These are phyloP conservation scores for Drosophila prolongata DNA, from an alignment of 2,888 invertebrate genomes.

Conservation along the genomic window DNA sequence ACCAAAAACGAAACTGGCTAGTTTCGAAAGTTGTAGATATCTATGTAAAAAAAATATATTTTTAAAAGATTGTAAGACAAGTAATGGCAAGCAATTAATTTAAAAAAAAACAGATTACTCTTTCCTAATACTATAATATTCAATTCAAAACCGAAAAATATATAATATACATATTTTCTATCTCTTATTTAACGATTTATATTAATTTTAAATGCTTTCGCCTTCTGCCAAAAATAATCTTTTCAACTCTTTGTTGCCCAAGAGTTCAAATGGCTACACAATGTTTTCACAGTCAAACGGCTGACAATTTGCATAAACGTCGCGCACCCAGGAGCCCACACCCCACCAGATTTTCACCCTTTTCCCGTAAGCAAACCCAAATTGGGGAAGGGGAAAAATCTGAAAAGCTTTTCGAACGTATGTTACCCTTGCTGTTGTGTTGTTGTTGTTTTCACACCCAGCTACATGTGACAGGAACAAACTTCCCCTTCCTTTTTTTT, in stretches of 20 bases:
- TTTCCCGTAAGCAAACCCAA: neutral
- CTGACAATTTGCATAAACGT: constrained; percentile 68
- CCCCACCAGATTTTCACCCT: constrained; percentile 2
- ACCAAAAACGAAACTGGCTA: neutral
- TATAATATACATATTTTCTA: no score
- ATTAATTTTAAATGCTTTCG: neutral
- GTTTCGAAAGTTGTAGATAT: neutral
- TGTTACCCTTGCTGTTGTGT: constrained; percentile 40
- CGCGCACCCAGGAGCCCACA: constrained; percentile 35
- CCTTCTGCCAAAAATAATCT: neutral
- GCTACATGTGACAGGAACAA: constrained; percentile 53
- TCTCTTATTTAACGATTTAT: neutral
- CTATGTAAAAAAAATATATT: neutral
- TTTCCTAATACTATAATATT: no score
- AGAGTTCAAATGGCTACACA: constrained; percentile 63
- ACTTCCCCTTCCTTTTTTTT: constrained; percentile 17
- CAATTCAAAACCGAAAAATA: no score
- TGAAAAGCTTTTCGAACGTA: constrained; percentile 49
- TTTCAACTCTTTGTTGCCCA: constrained; percentile 9
- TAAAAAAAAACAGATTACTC: no score
- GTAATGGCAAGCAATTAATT: no score
- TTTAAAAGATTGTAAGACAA: neutral
- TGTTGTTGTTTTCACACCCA: constrained; percentile 60
- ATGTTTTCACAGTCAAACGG: constrained; percentile 62
- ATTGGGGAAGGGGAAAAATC: constrained; percentile 10